These are phyloP conservation scores for Centropyge bicolor DNA, from an alignment of 2,797 vertebrate species.

Conservation along the genomic window DNA sequence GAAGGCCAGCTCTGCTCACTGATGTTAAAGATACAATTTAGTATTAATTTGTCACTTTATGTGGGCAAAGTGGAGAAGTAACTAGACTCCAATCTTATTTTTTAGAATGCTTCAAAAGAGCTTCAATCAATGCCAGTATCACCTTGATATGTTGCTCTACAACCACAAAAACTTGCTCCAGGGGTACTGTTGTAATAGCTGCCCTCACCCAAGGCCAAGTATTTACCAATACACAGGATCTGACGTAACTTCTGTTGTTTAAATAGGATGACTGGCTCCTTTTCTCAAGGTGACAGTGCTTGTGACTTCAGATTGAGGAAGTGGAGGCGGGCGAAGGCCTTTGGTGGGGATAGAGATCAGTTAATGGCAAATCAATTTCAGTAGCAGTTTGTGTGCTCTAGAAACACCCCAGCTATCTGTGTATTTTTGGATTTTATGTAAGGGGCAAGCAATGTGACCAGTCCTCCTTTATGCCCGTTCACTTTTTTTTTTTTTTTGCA, in stretches of 20 bases:
- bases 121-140: conserved; percentile 24
- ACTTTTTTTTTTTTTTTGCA: not conserved
- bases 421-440: conserved; percentile 17
- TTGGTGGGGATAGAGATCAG: not conserved
- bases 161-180: conserved; percentile 26
- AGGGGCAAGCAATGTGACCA: not conserved
- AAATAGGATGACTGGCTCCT: conserved; percentile 16
- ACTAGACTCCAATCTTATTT: not conserved
- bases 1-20: not conserved
- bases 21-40: not conserved
- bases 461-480: not conserved
- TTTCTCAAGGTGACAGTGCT: conserved; percentile 33
- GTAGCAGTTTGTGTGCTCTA: conserved; percentile 6
- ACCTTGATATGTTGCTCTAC: not conserved
- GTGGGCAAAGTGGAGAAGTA: not conserved
- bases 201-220: conserved; percentile 16
- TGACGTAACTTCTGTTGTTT: conserved; percentile 19
- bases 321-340: conserved; percentile 11
- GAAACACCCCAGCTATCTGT: conserved; percentile 10
- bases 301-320: conserved; percentile 20
- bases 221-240: conserved; percentile 37
- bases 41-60: conserved; percentile 38
- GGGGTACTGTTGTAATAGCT: not conserved
- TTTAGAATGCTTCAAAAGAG: not conserved
- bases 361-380: conserved; percentile 38